Percentiles rank a stretch among this genome's conserved stretches.
These are phyloP conservation scores for Agrilus mali DNA, from an alignment of 2,888 invertebrate genomes.

Conservation along the genomic window DNA sequence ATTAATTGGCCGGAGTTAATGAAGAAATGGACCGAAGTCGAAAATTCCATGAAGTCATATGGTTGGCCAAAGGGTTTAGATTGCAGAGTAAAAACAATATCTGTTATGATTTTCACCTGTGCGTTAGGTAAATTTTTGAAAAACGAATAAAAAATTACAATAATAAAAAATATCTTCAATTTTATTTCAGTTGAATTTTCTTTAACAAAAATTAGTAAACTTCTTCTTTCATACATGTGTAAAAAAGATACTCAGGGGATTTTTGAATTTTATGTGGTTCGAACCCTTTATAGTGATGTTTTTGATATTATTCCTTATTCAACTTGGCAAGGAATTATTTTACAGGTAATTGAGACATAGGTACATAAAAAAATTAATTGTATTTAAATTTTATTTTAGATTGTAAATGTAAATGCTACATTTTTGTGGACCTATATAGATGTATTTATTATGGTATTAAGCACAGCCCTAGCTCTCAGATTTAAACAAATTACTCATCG, in stretches of 20 bases:
- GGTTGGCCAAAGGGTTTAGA: slow-evolving; percentile 19
- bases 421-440: slow-evolving; percentile 26
- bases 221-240: slow-evolving; percentile 16
- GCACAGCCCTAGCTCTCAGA: slow-evolving; percentile 21
- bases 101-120: slow-evolving; percentile 24
- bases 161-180: background rate
- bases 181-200: slow-evolving; percentile 2
- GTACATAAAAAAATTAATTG: background rate
- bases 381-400: slow-evolving; percentile 16
- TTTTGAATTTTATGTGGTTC: slow-evolving; percentile 5
- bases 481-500: slow-evolving; percentile 22
- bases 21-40: slow-evolving; percentile 30
- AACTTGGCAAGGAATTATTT: slow-evolving; percentile 9
- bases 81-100: slow-evolving; percentile 27
- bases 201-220: background rate
- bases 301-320: slow-evolving; percentile 11
- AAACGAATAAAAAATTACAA: background rate
- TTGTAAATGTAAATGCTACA: slow-evolving; percentile 19
- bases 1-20: slow-evolving; percentile 34
- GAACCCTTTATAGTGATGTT: slow-evolving; percentile 9
- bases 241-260: background rate
- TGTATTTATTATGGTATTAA: slow-evolving; percentile 25
- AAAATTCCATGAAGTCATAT: slow-evolving; percentile 25
- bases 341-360: slow-evolving; percentile 9
- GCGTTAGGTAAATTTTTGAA: slow-evolving; percentile 25